A percentile compares a stretch with the other conserved stretches of the same genome.
These are phyloP conservation scores for Fundulus diaphanus DNA, from an alignment of 2,797 vertebrate species.

Conservation along the genomic window DNA sequence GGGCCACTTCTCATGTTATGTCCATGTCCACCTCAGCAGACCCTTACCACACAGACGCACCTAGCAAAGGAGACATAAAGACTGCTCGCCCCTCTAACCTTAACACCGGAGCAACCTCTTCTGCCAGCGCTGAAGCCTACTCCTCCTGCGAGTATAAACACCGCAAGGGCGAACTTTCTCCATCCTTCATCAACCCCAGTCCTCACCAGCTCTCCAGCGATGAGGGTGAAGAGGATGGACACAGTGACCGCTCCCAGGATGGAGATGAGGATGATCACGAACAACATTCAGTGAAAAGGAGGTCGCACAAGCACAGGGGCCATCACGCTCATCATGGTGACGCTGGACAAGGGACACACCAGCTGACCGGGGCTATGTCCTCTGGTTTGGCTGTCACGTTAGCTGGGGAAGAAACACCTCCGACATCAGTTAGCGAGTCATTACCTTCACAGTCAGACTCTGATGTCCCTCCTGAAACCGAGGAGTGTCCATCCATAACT, in stretches of 20 bases:
- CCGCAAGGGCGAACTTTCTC: slow-evolving; percentile 90
- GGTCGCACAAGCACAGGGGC: slow-evolving; percentile 79
- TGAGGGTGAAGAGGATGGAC: slow-evolving; percentile 85
- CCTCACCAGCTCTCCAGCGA: slow-evolving; percentile 87
- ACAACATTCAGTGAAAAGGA: slow-evolving; percentile 85
- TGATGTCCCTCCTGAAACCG: slow-evolving; percentile 95
- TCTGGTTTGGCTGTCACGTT: slow-evolving; percentile 72
- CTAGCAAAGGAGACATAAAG: slow-evolving; percentile 50
- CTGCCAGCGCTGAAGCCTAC: slow-evolving; percentile 57
- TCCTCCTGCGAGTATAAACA: slow-evolving; percentile 86
- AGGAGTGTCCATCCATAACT: slow-evolving; percentile 98
- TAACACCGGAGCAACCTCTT: slow-evolving; percentile 67
- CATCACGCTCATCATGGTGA: slow-evolving; percentile 72
- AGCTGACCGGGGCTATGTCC: slow-evolving; percentile 73
- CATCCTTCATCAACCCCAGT: slow-evolving; percentile 95
- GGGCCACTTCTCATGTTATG: slow-evolving; percentile 65
- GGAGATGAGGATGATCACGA: slow-evolving; percentile 76
- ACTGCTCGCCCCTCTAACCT: slow-evolving; percentile 71
- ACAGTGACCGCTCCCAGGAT: slow-evolving; percentile 72
- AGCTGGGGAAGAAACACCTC: slow-evolving; percentile 93
- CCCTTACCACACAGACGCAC: slow-evolving; percentile 48
- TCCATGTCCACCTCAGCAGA: slow-evolving; percentile 74
- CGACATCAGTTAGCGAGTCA: slow-evolving; percentile 94
- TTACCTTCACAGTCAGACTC: slow-evolving; percentile 96
- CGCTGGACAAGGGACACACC: slow-evolving; percentile 61